These are phyloP conservation scores for Cynocephalus volans DNA, from an alignment of 2,113 vertebrate species.

Conservation along the genomic window DNA sequence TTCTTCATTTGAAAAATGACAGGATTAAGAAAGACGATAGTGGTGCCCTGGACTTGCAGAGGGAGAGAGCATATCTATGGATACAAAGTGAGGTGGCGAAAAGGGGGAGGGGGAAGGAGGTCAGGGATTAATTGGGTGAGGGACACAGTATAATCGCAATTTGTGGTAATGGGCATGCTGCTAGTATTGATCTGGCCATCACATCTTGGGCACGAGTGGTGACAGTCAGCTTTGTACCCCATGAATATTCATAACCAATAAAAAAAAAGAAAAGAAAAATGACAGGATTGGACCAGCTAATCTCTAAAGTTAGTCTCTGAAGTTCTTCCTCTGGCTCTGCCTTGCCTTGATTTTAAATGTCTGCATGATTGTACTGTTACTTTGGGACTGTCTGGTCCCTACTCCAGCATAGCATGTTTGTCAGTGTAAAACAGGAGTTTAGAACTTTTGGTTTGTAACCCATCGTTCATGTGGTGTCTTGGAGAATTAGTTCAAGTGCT, in stretches of 20 bases:
- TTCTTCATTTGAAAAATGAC: slow-evolving; percentile 44
- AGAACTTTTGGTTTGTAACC: slow-evolving; percentile 16
- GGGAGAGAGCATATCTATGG: no score
- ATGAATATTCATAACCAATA: background rate
- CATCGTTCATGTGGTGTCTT: background rate
- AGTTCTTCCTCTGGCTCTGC: background rate
- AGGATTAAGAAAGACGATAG: background rate
- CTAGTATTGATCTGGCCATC: no score
- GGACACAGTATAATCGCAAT: no score
- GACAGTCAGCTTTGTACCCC: no score
- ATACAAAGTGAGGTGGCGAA: no score
- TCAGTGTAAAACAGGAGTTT: background rate
- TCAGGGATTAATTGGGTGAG: no score
- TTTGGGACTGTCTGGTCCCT: background rate
- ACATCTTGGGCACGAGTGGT: no score
- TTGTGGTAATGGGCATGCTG: no score
- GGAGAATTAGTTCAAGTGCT: slow-evolving; percentile 26
- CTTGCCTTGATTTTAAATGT: slow-evolving; percentile 55
- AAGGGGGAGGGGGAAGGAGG: no score
- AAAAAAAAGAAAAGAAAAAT: background rate
- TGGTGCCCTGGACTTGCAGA: no score
- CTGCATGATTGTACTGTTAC: slow-evolving; percentile 9
- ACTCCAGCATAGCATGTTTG: background rate
- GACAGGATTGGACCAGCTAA: slow-evolving; percentile 7
- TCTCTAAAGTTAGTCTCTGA: slow-evolving; percentile 55